Percentiles rank a stretch among this genome's conserved stretches.
Conservation (phyloP, 2,113 vertebrate genomes). For the Beaufortia kweichowensis region DNA sequence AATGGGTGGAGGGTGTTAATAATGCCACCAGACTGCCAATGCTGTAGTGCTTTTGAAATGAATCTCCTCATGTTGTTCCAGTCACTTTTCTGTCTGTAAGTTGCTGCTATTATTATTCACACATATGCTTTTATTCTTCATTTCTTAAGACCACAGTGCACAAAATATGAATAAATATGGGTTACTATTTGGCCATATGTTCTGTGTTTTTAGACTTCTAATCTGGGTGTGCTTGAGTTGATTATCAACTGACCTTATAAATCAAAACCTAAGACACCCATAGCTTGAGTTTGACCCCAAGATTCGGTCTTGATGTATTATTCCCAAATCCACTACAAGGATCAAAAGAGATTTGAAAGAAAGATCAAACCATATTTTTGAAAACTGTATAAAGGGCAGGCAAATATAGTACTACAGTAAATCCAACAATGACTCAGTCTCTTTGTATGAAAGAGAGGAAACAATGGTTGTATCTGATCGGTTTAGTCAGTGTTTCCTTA, state of each 20-base stretch:
- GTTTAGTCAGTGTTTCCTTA: too few relatives aligned
- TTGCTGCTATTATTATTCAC: too few relatives aligned
- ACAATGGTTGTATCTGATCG: too few relatives aligned
- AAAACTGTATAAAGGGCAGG: background rate
- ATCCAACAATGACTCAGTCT: background rate
- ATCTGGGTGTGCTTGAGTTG: conserved; percentile 4
- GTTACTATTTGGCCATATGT: background rate
- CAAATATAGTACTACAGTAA: background rate
- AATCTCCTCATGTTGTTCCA: background rate
- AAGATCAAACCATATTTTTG: background rate
- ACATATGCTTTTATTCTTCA: too few relatives aligned
- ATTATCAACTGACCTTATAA: conserved; percentile 25
- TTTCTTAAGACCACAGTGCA: background rate
- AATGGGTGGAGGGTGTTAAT: background rate
- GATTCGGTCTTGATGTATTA: background rate
- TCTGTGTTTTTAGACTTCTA: conserved; percentile 23
- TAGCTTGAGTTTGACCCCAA: background rate
- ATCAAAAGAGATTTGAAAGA: background rate
- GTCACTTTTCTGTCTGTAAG: background rate
- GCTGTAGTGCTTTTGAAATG: background rate
- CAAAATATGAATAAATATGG: background rate
- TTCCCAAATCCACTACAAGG: background rate
- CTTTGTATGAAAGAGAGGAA: background rate
- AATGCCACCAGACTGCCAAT: conserved; percentile 8
- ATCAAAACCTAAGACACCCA: conserved; percentile 7